Evolutionary conservation across 2,797 vertebrate species (phyloP), one percentile per base, ranked within the genome.

Genomic region (Apogon talboti): DNA sequence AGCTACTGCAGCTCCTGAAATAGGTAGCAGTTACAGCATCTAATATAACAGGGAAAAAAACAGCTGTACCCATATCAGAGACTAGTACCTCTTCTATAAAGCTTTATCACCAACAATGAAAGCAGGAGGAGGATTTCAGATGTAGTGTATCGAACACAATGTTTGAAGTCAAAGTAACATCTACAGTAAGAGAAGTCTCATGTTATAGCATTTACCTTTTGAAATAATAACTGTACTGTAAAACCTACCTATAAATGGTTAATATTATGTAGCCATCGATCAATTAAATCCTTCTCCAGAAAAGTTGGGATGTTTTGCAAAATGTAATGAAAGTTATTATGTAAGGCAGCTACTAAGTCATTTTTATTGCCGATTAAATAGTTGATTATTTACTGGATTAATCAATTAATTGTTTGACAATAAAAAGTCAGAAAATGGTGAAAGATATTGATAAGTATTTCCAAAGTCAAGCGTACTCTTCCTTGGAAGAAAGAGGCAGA

Each of bases 1-100:
- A 74, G 77, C 70, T 59, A 74, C 59, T 72, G 42, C 45, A 54
- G 65, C 74, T 71, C 66, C 62, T 76, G 52, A 78, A 71, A 90
- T 71, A 49, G 58, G 61, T 47, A 65, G 52, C 68, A 69, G 42
- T 69, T 78, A 71, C 56, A 61, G 51, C 30, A 71, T 78, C 69
- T 58, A 60, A 66, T 80, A 81, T 53, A 43, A 60, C n/a, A 50
- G 15, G 45, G 7, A 10, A 67, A n/a, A n/a, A 40, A 52, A 16
- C 45, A 19, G 8, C 6, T 69, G 38, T 42, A 42, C 60, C 10
- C 11, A 15, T 59, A 28, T 64, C 30, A 52, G 21, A 76, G 28
- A 66, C 33, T 7, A 67, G 33, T 3, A 59, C 33, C 11, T 55
- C 2, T 43, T 44, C 24, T 4, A 14, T 13, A 59, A 45, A 62